Evolutionary conservation across 2,113 vertebrate species (phyloP), one percentile per base, ranked within the genome.

Genomic region (Malurus elegans): DNA sequence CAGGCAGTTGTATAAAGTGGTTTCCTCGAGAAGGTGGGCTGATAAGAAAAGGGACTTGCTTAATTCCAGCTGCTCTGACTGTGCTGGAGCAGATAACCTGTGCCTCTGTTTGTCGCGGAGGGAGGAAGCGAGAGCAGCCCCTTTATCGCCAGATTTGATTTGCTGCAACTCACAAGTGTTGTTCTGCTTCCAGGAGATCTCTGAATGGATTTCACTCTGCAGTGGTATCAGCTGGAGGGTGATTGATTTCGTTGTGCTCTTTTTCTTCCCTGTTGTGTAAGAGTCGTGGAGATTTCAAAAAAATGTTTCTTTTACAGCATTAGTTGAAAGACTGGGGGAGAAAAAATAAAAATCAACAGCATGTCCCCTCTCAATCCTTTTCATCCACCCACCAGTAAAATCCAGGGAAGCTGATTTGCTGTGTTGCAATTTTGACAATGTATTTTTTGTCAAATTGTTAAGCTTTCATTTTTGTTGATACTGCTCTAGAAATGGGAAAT

Each of bases 131-230:
- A 95, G 66, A 84, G n/a, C 58, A 47, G 72, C 24, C 34, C 42
- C 71, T 23, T 79, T 94, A 93, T 83, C 42, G 0, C 79, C 48
- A 51, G 23, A 86, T 88, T 66, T 51, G 75, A 88, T 93, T 90
- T 83, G 56, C 60, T 78, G 74, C 66, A 94, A 15, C 62, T 88
- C 67, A 44, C 67, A 83, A 82, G 38, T 26, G 61, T 51, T 90
- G 66, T 78, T 73, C 57, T 75, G 65, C 76, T 83, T 82, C 69
- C 60, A 74, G 67, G 47, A 93, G 69, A 84, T 66, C 67, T 78
- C 74, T 66, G 85, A 82, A 69, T 73, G 74, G 81, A 93, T 91
- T 91, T 95, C 76, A 38, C 66, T 95, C 88, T 83, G 73, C 58
- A 79, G 12, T 69, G 88, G 38, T 70, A 75, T 92, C 70, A 64